These are phyloP conservation scores for Malurus alboscapulatus DNA, from an alignment of 2,113 vertebrate species.

Conservation along the genomic window DNA sequence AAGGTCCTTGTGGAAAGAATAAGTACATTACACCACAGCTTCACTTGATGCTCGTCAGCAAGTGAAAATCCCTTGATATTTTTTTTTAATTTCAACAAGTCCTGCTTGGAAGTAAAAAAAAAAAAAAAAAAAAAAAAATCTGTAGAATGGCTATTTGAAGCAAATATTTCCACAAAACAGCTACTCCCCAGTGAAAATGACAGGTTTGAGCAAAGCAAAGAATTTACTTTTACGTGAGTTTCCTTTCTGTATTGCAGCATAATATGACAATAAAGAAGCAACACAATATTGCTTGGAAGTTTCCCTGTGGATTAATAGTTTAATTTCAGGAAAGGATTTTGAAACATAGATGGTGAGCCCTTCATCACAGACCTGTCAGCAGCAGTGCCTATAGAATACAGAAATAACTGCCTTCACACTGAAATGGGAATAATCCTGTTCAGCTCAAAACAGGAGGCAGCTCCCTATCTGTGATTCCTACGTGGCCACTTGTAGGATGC, in stretches of 20 bases:
- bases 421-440: background rate
- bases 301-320: conserved; percentile 18
- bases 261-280: background rate
- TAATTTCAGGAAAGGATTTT: conserved; percentile 15
- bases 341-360: background rate
- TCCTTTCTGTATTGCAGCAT: background rate
- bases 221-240: background rate
- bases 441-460: background rate
- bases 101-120: background rate
- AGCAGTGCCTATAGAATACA: background rate
- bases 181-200: background rate
- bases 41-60: background rate
- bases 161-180: background rate
- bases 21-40: background rate
- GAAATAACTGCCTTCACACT: background rate
- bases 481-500: accelerated
- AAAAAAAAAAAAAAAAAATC: background rate
- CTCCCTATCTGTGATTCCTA: background rate
- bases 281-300: background rate
- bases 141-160: background rate
- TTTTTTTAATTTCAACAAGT: background rate
- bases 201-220: background rate
- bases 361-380: background rate
- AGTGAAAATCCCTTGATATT: background rate
- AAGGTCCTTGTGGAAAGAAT: background rate